Percentiles rank a stretch among this genome's conserved stretches.
Conservation (phyloP, 1,140 invertebrate genomes). For the Brachionus angularis region DNA sequence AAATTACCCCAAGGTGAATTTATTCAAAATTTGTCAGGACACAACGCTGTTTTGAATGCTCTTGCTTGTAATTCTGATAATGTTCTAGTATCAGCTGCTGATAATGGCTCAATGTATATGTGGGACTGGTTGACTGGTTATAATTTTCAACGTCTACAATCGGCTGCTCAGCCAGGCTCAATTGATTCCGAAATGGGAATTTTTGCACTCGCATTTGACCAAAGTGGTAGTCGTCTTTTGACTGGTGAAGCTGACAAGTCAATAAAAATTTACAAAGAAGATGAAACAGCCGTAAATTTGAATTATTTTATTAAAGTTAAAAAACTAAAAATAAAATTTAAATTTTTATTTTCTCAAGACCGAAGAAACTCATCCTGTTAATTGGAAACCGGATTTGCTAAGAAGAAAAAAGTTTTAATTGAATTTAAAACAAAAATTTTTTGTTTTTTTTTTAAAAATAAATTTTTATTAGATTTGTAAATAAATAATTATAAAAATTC, state of each 20-base stretch:
- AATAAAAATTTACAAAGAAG: slow-evolving; percentile 97
- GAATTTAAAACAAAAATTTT: neutral
- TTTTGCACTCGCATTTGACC: slow-evolving; percentile 89
- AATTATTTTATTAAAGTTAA: slow-evolving; percentile 45
- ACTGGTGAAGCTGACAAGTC: slow-evolving; percentile 98
- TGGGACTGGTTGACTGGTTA: slow-evolving; percentile 99
- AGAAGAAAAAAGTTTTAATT: slow-evolving; percentile 30
- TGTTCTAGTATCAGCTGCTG: slow-evolving; percentile 89
- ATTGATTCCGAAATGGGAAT: slow-evolving; percentile 98
- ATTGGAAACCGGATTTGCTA: slow-evolving; percentile 80
- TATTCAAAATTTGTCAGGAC: slow-evolving; percentile 91
- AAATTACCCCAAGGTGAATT: slow-evolving; percentile 96
- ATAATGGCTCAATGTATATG: slow-evolving; percentile 95
- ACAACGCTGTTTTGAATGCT: slow-evolving; percentile 95
- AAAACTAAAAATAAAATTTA: slow-evolving; percentile 19
- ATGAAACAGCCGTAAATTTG: slow-evolving; percentile 74
- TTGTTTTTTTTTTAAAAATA: slow-evolving; percentile 30
- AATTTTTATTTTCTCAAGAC: slow-evolving; percentile 63
- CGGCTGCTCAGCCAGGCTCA: slow-evolving; percentile 93
- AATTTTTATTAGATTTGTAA: slow-evolving; percentile 14
- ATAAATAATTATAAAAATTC: neutral
- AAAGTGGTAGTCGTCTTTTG: slow-evolving; percentile 83
- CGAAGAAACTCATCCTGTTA: slow-evolving; percentile 91
- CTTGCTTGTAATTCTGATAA: slow-evolving; percentile 87
- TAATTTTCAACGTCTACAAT: slow-evolving; percentile 89